Evolutionary conservation across 1,140 invertebrate genomes (phyloP).

Genomic region (Eufriesea mexicana): DNA sequence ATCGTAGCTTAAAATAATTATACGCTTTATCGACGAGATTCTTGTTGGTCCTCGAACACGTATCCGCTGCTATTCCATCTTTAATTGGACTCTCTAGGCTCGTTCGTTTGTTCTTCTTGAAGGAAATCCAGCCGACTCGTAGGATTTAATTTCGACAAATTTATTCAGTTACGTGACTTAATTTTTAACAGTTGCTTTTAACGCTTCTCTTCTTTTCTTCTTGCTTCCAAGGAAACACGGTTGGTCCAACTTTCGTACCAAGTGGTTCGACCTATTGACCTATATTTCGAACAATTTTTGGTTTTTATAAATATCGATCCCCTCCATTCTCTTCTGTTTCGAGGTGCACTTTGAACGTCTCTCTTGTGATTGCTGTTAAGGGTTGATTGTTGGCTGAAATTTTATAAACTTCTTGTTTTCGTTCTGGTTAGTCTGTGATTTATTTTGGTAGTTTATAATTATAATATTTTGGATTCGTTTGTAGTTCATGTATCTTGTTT

Average conservation of each 20-base stretch:
- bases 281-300: not conserved
- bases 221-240: too few species aligned
- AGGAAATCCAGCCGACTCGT: not conserved
- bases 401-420: not conserved
- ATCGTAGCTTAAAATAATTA: slow-evolving; percentile 39
- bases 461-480: not conserved
- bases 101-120: not conserved
- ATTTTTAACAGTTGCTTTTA: not conserved
- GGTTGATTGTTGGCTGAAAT: not conserved
- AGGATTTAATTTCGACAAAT: slow-evolving; percentile 37
- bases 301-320: not conserved
- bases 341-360: not conserved
- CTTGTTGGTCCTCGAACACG: slow-evolving; percentile 38
- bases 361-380: not conserved
- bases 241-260: not conserved
- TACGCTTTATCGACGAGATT: slow-evolving; percentile 31
- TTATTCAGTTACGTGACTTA: slow-evolving; percentile 44
- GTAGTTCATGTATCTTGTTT: too few species aligned
- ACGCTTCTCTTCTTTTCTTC: not conserved
- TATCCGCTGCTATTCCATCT: slow-evolving; percentile 35
- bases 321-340: not conserved
- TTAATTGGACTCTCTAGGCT: slow-evolving; percentile 40
- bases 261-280: slow-evolving; percentile 1
- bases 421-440: not conserved
- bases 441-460: not conserved